A percentile compares a stretch with the other conserved stretches of the same genome.
phyloP scores from a whole-genome alignment of 2,113 vertebrate species.

The Thamnophis sirtalis region DNA sequence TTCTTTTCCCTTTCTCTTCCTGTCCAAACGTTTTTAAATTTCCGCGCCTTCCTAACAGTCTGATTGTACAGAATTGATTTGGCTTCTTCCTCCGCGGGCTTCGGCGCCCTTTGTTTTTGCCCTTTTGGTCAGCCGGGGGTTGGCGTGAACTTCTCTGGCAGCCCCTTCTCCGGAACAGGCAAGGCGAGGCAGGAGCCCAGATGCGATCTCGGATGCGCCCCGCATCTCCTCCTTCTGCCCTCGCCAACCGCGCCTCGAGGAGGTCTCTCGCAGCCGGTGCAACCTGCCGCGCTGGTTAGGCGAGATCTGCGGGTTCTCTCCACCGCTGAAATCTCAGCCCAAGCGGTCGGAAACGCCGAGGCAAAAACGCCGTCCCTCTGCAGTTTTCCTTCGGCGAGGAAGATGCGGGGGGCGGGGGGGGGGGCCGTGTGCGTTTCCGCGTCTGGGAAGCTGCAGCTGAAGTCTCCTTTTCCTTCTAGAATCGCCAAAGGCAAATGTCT shows the following conservation, averaged over 20 bases:
- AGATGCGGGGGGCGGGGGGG: conserved; percentile 11
- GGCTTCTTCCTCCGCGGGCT: conserved; percentile 54
- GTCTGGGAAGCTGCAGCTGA: not conserved
- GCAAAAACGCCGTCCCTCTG: not conserved
- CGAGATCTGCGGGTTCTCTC: not conserved
- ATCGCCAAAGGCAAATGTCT: not conserved
- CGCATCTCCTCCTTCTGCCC: not conserved
- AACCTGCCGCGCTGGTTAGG: not conserved
- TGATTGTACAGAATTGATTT: conserved; percentile 54
- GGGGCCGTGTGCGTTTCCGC: conserved; percentile 26
- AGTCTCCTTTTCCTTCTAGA: conserved; percentile 7
- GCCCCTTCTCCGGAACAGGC: not conserved
- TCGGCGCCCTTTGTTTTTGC: conserved; percentile 9
- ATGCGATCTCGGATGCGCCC: not conserved
- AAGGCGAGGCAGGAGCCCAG: not conserved
- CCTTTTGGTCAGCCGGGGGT: conserved; percentile 18
- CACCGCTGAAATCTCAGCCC: not conserved
- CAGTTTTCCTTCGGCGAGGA: conserved; percentile 26
- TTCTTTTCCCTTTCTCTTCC: conserved; percentile 73
- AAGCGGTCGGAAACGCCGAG: conserved; percentile 2
- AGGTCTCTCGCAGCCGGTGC: not conserved
- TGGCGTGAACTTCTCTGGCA: conserved; percentile 1
- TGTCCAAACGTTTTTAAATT: conserved; percentile 78
- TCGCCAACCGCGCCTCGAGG: conserved; percentile 15
- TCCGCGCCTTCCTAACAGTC: conserved; percentile 77